Percentiles rank a stretch among this genome's conserved stretches.
Conservation (phyloP, 2,888 invertebrate genomes). For the Bhutanitis thaidina region DNA sequence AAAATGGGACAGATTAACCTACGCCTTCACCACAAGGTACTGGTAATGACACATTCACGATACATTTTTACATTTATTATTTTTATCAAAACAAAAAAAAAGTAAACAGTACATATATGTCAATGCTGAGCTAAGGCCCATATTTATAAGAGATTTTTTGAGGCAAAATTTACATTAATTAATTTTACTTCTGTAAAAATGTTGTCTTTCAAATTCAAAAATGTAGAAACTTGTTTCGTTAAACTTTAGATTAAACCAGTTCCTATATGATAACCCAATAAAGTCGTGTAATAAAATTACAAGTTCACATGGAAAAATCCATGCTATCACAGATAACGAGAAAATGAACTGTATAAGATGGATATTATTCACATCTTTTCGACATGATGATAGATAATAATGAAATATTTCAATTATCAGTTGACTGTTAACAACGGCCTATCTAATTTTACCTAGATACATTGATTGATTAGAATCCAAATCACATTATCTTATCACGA, state of each 20-base stretch:
- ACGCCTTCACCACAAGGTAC: no score
- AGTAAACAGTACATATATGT: no score
- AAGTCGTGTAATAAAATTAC: not conserved
- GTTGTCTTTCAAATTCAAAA: no score
- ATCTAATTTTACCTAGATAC: not conserved
- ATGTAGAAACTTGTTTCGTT: not conserved
- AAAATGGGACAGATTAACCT: no score
- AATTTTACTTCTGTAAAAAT: no score
- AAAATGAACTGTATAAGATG: not conserved
- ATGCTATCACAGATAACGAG: not conserved
- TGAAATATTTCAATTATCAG: not conserved
- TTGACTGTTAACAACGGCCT: not conserved
- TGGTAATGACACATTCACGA: no score
- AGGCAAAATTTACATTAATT: no score
- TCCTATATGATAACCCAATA: slow-evolving; percentile 3
- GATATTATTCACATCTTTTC: not conserved
- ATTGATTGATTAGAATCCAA: not conserved
- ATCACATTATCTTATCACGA: not conserved
- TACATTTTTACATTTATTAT: no score
- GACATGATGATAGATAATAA: not conserved
- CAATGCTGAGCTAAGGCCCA: no score
- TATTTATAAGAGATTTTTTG: no score
- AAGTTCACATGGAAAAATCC: slow-evolving; percentile 2
- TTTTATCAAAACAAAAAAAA: no score
- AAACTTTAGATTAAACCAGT: not conserved